Base-by-base conservation (phyloP, 2,113 vertebrate species). In the Pelvicachromis taeniatus region DNA sequence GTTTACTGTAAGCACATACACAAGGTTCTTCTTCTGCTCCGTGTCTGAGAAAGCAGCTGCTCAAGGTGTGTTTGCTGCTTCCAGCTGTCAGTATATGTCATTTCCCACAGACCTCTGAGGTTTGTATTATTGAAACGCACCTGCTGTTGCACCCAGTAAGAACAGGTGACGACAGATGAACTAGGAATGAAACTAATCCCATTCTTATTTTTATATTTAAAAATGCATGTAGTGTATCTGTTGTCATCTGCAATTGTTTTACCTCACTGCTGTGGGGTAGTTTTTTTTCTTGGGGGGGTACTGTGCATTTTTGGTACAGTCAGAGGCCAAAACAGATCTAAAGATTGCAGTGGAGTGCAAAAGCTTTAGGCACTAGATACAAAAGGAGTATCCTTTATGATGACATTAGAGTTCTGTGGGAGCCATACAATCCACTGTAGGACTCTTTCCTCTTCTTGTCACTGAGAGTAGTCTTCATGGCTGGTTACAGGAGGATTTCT, bases 11-110 rank as follows among this genome's bases (percentile, higher is more conserved):
- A 90, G 70, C 87, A 77, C 35, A 75, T 42, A 50, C 78, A 45
- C 38, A n/a, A 56, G 53, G 55, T 78, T 75, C 80, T 63, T 81
- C 58, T 56, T 78, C 52, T 86, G 61, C 52, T 61, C 61, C 48
- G 33, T 42, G 29, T 88, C 77, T 81, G 42, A 73, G 68, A 45
- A 77, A 33, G 79, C 84, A 89, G 81, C 87, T 68, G 84, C 73
- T 84, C 14, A 29, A 84, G 63, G 78, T 38, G 21, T 77, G 75
- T 83, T 83, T 85, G 31, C 61, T 75, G 26, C 58, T 77, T 82
- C 77, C 75, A 70, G 52, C 80, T 85, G 81, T 86, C 75, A 58
- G 40, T 48, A 40, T n/a, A 33, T 23, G 75, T 85, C 80, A 65
- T 68, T 87, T 85, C n/a, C 4, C 65, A 81, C 29, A 6, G 38